Evolutionary conservation across 2,888 invertebrate species (phyloP).

Genomic region (Chaetoderma sp.): DNA sequence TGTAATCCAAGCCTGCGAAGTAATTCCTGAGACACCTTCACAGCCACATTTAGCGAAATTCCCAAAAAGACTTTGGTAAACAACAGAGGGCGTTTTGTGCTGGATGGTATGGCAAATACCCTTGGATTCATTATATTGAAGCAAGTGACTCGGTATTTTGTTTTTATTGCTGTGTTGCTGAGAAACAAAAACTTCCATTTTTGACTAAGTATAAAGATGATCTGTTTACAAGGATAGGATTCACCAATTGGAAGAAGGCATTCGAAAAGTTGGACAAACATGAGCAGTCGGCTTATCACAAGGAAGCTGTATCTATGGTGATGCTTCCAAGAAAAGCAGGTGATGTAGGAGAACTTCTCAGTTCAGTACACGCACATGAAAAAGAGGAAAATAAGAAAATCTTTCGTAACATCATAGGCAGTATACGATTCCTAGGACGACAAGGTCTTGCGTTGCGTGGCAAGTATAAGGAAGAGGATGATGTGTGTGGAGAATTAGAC

Average conservation of each 20-base stretch:
- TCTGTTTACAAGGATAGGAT: constrained; percentile 29
- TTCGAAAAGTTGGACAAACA: constrained; percentile 23
- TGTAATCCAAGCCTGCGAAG: too few species aligned
- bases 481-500: constrained; percentile 14
- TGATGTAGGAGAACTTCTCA: constrained; percentile 8
- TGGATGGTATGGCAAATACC: constrained; percentile 14
- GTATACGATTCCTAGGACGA: constrained; percentile 29
- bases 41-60: too few species aligned
- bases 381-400: constrained; percentile 28
- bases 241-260: constrained; percentile 40
- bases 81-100: constrained; percentile 12
- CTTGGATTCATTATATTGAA: constrained; percentile 24
- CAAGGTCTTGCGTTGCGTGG: constrained; percentile 38
- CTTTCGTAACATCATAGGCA: constrained; percentile 27
- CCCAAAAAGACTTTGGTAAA: too few species aligned
- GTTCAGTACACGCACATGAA: constrained; percentile 15
- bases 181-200: not conserved
- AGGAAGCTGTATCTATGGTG: constrained; percentile 23
- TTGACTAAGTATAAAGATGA: constrained; percentile 30
- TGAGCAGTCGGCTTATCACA: constrained; percentile 30
- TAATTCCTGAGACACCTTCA: too few species aligned
- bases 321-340: not conserved
- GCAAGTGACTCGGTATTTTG: constrained; percentile 13
- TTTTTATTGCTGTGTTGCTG: not conserved
- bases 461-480: too few species aligned